Base-by-base conservation (phyloP, 1,140 invertebrate species). In the Pomacea maculata region DNA sequence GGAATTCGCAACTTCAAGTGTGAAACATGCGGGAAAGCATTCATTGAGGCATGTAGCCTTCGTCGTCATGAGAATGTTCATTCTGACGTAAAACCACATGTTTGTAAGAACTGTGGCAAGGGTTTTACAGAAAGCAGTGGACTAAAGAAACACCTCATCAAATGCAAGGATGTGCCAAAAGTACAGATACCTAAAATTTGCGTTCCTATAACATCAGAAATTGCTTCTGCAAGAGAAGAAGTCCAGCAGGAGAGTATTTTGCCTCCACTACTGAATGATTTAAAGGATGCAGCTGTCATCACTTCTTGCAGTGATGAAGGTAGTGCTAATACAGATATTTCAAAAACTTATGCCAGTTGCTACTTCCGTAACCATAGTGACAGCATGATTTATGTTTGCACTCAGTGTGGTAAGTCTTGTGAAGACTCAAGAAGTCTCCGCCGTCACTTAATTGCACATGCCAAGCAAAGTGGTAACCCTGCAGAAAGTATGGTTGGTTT, bases 1-100 rank as follows among this genome's bases (percentile, higher is more conserved):
- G 80, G 77, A 14, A 57, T 70, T 15, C 75, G 80, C 17, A 70
- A 75, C 75, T 78, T 75, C 61, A 78, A 76, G 76, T 82, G 80
- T 71, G 21, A 61, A 25, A 67, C 73, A 21, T 81, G 82, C 45
- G 76, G 80, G 52, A 83, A 80, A 77, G 67, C 52, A 10, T 82
- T 82, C 65, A 76, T 81, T n/a, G 73, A 81, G n/a, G 75, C 74
- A 14, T 45, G 80, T 64, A 77, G 65, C 34, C 57, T 81, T 63
- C 63, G 75, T 17, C 45, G 75, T 17, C 80, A 81, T 55, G 65
- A 74, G 67, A 68, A 25, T 54, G 73, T 70, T 25, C 77, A 78
- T 57, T 45, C 61, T 9, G 68, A 75, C 34, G 79, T 80, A 34
- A 80, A 80, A 34, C 79, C 79, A 19, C 54, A 75, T 71, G 65